These are phyloP conservation scores for Colletes collaris DNA, from an alignment of 2,888 invertebrate genomes.

Conservation along the genomic window DNA sequence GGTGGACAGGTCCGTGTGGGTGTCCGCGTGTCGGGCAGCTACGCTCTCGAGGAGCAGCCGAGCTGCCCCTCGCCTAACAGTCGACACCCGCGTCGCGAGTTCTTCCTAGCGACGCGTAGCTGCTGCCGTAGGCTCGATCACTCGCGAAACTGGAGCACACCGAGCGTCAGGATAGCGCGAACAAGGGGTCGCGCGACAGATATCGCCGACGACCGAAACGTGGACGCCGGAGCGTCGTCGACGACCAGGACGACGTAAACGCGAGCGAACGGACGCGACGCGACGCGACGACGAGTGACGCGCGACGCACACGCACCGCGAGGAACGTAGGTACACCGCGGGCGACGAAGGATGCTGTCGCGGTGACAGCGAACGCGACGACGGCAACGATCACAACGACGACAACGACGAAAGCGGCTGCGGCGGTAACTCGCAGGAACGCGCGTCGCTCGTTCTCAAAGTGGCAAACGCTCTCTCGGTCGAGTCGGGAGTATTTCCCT, in stretches of 20 bases:
- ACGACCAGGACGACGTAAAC: slow-evolving; percentile 23
- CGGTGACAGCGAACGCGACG: slow-evolving; percentile 30
- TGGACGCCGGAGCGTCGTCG: slow-evolving; percentile 14
- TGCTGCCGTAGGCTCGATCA: slow-evolving; percentile 1
- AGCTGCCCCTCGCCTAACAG: slow-evolving; percentile 45
- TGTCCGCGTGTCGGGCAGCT: slow-evolving; percentile 20
- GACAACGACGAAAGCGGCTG: slow-evolving; percentile 72
- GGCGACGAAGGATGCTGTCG: slow-evolving; percentile 32
- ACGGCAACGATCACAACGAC: slow-evolving; percentile 46
- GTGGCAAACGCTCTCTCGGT: slow-evolving; percentile 82
- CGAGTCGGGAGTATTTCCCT: slow-evolving; percentile 83
- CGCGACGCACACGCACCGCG: slow-evolving; percentile 10
- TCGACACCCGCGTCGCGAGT: slow-evolving; percentile 17
- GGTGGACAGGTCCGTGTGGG: slow-evolving; percentile 21
- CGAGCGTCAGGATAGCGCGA: neutral
- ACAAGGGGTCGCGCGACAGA: neutral
- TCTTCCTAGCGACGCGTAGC: slow-evolving; percentile 12
- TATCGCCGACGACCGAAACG: slow-evolving; percentile 25
- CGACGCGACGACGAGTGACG: slow-evolving; percentile 12
- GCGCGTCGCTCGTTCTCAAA: slow-evolving; percentile 81
- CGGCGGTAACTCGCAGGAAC: slow-evolving; percentile 79
- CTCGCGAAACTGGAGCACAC: slow-evolving; percentile 23
- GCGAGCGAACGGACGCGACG: neutral
- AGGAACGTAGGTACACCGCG: slow-evolving; percentile 38
- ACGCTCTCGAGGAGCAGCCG: slow-evolving; percentile 45